Percentiles rank a stretch among this genome's conserved stretches.
phyloP scores from a whole-genome alignment of 1,140 invertebrate genomes.

The Centruroides vittatus region DNA sequence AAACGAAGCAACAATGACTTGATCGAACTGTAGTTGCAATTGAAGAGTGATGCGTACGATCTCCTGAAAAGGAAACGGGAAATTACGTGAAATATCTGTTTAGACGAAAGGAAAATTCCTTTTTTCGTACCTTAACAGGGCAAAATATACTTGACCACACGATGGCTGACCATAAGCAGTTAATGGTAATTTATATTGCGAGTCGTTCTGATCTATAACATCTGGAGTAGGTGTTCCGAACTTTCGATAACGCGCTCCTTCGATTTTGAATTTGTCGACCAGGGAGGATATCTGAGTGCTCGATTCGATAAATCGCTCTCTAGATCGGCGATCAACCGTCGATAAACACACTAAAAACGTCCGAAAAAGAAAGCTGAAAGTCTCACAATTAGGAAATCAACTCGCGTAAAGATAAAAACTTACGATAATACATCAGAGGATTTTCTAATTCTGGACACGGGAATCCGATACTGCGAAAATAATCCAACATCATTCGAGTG shows the following conservation, averaged over 20 bases:
- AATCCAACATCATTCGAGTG: conserved; percentile 74
- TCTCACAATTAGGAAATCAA: background rate
- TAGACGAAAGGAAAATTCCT: too few species aligned
- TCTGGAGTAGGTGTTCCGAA: conserved; percentile 13
- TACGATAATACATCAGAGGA: conserved; percentile 83
- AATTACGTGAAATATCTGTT: too few species aligned
- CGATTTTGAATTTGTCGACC: conserved; percentile 76
- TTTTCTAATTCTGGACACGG: conserved; percentile 81
- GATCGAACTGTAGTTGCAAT: conserved; percentile 52
- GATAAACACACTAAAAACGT: conserved; percentile 54
- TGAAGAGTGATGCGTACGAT: conserved; percentile 25
- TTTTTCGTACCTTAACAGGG: conserved; percentile 48
- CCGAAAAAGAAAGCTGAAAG: background rate
- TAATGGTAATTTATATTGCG: conserved; percentile 14
- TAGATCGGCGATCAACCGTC: conserved; percentile 70
- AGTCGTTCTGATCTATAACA: background rate
- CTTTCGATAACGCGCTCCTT: conserved; percentile 51
- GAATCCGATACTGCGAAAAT: conserved; percentile 77
- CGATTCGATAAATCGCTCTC: conserved; percentile 77
- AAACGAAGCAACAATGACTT: conserved; percentile 55
- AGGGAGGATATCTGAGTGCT: conserved; percentile 79
- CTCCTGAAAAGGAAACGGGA: background rate
- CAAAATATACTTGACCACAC: conserved; percentile 49
- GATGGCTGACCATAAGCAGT: conserved; percentile 51
- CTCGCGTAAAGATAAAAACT: conserved; percentile 30